Conservation (phyloP, 2,113 vertebrate species). For the Onychorhynchus coronatus region DNA sequence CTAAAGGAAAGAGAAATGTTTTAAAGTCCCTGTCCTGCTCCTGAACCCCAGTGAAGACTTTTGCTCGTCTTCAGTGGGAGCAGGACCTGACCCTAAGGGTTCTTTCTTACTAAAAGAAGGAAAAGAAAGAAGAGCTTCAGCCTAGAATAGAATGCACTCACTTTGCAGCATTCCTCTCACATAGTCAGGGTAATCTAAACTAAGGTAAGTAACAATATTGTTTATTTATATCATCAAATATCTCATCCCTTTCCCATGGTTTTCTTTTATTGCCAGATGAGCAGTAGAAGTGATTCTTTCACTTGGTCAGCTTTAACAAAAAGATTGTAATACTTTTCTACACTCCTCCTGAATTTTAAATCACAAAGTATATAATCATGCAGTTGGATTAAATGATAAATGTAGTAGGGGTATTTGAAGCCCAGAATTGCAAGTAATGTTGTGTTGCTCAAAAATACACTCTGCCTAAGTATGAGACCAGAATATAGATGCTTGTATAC, state of each 20-base stretch:
- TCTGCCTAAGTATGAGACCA: background rate
- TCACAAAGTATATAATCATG: background rate
- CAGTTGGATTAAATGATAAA: background rate
- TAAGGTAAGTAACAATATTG: constrained; percentile 54
- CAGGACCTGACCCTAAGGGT: background rate
- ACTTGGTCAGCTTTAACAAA: background rate
- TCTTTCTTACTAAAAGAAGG: background rate
- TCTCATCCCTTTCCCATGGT: background rate
- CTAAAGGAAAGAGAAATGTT: constrained; percentile 19
- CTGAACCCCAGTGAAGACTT: background rate
- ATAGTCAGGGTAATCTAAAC: background rate
- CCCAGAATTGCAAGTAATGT: background rate
- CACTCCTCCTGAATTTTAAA: background rate
- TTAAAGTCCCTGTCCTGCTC: constrained; percentile 8
- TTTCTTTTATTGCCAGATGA: background rate
- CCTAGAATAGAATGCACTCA: background rate
- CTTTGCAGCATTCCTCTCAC: background rate
- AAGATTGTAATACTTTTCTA: background rate
- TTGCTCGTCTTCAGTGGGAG: background rate
- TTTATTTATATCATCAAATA: background rate
- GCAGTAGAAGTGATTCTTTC: background rate
- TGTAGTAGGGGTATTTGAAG: background rate
- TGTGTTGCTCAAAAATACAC: background rate
- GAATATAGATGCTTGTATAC: background rate
- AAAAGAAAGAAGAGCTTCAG: background rate